Evolutionary conservation across 2,113 vertebrate genomes (phyloP).

Genomic region (Rhinoderma darwinii): DNA sequence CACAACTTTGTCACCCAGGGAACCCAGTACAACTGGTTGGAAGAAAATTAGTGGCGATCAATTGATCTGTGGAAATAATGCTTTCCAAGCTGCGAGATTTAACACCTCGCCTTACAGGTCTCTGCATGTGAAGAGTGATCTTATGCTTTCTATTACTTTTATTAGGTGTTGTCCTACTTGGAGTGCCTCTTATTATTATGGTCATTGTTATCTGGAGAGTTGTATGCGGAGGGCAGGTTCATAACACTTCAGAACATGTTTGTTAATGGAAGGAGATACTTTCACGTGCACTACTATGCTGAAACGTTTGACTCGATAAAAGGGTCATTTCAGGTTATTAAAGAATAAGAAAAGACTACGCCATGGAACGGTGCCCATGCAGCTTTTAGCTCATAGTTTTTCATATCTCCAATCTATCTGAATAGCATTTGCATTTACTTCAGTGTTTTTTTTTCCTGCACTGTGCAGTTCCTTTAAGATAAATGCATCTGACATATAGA

Average conservation of each 20-base stretch:
- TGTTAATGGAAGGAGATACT: not conserved
- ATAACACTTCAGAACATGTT: not conserved
- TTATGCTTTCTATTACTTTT: too few relatives aligned
- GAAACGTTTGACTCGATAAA: not conserved
- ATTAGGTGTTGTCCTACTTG: not conserved
- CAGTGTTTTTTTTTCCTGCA: not conserved
- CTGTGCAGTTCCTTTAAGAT: not conserved
- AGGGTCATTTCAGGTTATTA: slow-evolving; percentile 2
- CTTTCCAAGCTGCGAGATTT: not conserved
- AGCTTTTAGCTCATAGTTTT: not conserved
- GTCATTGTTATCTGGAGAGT: not conserved
- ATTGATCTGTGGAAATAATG: slow-evolving; percentile 3
- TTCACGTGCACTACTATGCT: not conserved
- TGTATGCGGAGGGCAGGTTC: not conserved
- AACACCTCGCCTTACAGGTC: not conserved
- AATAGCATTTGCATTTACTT: not conserved
- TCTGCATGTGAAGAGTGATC: too few relatives aligned
- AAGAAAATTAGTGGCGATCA: not conserved
- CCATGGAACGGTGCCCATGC: too few relatives aligned
- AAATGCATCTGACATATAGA: not conserved
- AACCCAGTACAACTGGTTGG: not conserved
- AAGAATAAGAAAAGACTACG: not conserved
- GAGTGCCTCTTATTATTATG: not conserved
- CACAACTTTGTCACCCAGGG: not conserved
- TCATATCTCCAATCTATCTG: not conserved